These are phyloP conservation scores for Leuciscus idus DNA, from an alignment of 2,113 vertebrate genomes.

Conservation along the genomic window DNA sequence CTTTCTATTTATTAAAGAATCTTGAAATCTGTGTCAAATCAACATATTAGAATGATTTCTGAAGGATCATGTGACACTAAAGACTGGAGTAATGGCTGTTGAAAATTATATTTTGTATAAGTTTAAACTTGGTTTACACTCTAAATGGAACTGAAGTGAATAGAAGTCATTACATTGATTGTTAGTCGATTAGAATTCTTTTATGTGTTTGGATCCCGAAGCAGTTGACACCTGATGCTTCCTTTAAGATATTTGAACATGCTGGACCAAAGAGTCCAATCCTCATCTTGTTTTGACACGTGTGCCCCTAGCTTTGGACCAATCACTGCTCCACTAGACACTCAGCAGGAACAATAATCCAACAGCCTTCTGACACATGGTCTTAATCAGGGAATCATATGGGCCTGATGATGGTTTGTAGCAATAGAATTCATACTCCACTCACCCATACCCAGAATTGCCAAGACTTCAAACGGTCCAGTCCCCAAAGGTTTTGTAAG, in stretches of 20 bases:
- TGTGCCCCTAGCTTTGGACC: conserved; percentile 60
- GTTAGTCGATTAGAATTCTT: neutral
- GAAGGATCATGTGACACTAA: too few species aligned
- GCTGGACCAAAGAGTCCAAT: conserved; percentile 64
- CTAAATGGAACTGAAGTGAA: neutral
- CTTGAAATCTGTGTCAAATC: too few species aligned
- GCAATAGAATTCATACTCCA: conserved; percentile 85
- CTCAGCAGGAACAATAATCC: conserved; percentile 76
- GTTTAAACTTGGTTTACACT: too few species aligned
- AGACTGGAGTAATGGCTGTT: too few species aligned
- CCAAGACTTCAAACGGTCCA: conserved; percentile 85
- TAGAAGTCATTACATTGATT: neutral
- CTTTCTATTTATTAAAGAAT: too few species aligned
- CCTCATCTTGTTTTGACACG: conserved; percentile 83
- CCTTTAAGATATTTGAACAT: conserved; percentile 48
- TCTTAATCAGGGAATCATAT: conserved; percentile 87
- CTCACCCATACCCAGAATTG: conserved; percentile 89
- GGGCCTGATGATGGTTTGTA: conserved; percentile 82
- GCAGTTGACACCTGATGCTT: conserved; percentile 42
- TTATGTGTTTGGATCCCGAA: neutral
- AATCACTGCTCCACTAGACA: conserved; percentile 52
- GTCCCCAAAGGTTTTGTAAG: conserved; percentile 83
- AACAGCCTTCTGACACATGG: conserved; percentile 84
- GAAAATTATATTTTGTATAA: too few species aligned
- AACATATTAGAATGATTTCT: too few species aligned